Percentiles rank a stretch among this genome's conserved stretches.
Conservation (phyloP, 2,888 invertebrate species). For the Tetropium fuscum region DNA sequence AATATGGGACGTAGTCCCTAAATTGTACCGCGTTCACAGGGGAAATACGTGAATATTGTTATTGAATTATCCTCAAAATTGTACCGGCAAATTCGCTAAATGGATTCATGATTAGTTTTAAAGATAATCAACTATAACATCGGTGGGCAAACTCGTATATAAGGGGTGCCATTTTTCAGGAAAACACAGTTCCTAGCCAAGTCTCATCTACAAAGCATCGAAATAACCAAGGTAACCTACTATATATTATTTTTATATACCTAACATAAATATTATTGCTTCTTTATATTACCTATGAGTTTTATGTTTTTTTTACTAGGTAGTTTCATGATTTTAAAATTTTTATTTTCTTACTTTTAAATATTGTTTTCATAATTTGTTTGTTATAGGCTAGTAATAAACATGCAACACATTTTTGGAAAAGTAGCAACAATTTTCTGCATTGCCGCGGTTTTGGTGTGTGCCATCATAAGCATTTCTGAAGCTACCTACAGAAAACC, state of each 20-base stretch:
- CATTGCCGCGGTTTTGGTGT: constrained; percentile 67
- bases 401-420: constrained; percentile 33
- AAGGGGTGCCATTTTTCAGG: constrained; percentile 33
- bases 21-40: constrained; percentile 32
- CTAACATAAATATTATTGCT: background rate
- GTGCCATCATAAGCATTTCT: constrained; percentile 65
- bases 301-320: background rate
- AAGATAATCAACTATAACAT: constrained; percentile 22
- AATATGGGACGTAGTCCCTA: constrained; percentile 4
- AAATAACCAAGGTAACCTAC: background rate
- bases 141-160: constrained; percentile 32
- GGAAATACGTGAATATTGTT: constrained; percentile 44
- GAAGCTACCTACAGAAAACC: constrained; percentile 89
- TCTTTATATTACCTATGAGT: background rate
- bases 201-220: constrained; percentile 5
- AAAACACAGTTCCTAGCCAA: constrained; percentile 31
- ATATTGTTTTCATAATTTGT: too few species aligned
- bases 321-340: background rate
- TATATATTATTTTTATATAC: background rate
- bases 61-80: constrained; percentile 47
- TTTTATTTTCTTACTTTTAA: too few species aligned
- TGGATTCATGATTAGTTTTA: constrained; percentile 47
- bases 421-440: constrained; percentile 56
- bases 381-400: too few species aligned
- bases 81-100: constrained; percentile 39